phyloP scores from a whole-genome alignment of 1,140 invertebrate species.

The Copidosoma floridanum region DNA sequence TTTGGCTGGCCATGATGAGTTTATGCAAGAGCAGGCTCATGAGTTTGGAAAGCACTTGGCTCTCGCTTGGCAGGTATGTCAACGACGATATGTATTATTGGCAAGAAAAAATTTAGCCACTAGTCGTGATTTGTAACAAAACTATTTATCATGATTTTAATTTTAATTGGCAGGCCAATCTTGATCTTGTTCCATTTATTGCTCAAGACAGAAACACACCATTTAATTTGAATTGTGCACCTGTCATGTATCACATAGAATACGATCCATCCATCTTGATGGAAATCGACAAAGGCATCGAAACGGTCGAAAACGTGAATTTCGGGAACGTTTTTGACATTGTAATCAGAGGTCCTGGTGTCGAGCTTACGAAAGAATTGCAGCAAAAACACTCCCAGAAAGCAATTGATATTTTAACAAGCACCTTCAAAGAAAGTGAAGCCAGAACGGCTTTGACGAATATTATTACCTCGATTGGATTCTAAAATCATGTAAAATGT shows the following conservation, averaged over 20 bases:
- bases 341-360: slow-evolving; percentile 66
- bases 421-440: slow-evolving; percentile 72
- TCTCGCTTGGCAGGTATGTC: slow-evolving; percentile 81
- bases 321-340: slow-evolving; percentile 66
- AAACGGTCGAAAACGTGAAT: slow-evolving; percentile 72
- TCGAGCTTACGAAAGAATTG: slow-evolving; percentile 72
- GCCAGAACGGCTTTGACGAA: slow-evolving; percentile 74
- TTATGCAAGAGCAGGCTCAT: slow-evolving; percentile 74
- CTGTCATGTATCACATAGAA: slow-evolving; percentile 80
- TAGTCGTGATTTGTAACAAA: too few species aligned
- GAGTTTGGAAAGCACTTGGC: slow-evolving; percentile 91
- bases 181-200: slow-evolving; percentile 67
- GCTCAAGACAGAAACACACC: slow-evolving; percentile 58
- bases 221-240: slow-evolving; percentile 77
- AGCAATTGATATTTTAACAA: slow-evolving; percentile 73
- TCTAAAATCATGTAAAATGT: too few species aligned
- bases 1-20: slow-evolving; percentile 74
- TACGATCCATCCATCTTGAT: slow-evolving; percentile 69
- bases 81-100: too few species aligned
- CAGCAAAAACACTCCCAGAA: slow-evolving; percentile 74
- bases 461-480: slow-evolving; percentile 78
- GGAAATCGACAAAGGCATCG: slow-evolving; percentile 70
- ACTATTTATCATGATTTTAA: too few species aligned
- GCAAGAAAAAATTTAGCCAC: too few species aligned
- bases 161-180: slow-evolving; percentile 59